phyloP scores from a whole-genome alignment of 2,888 invertebrate genomes.

The Cephonodes hylas region DNA sequence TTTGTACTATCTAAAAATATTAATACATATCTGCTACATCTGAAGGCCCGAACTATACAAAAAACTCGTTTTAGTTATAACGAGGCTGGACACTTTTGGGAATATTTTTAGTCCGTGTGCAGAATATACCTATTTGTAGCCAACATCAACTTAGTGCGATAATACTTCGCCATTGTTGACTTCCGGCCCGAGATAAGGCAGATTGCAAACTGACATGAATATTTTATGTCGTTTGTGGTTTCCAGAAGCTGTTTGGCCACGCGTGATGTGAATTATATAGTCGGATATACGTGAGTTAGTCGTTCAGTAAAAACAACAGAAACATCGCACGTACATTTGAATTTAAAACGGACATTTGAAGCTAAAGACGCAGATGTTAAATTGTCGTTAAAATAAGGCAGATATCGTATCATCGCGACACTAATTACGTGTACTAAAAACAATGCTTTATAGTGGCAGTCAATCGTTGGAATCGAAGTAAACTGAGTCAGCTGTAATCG shows the following conservation, averaged over 20 bases:
- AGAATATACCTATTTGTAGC: conserved; percentile 24
- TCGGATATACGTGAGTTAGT: conserved; percentile 44
- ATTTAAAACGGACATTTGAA: conserved; percentile 25
- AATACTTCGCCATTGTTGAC: conserved; percentile 34
- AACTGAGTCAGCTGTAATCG: conserved; percentile 74
- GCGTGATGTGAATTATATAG: conserved; percentile 58
- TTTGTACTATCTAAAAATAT: too few relatives aligned
- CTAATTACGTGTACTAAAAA: conserved; percentile 71
- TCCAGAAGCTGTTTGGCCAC: conserved; percentile 61
- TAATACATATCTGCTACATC: too few relatives aligned
- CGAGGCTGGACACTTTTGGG: background rate
- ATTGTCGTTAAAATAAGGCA: conserved; percentile 43
- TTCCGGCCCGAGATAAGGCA: conserved; percentile 57
- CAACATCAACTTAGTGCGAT: conserved; percentile 24
- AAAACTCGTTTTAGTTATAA: too few relatives aligned
- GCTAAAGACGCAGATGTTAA: conserved; percentile 42
- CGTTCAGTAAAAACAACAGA: conserved; percentile 36
- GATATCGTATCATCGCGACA: conserved; percentile 54
- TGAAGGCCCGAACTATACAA: background rate
- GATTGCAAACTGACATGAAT: conserved; percentile 55
- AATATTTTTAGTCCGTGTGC: background rate
- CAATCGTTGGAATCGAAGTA: conserved; percentile 63
- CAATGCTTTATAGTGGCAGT: conserved; percentile 69
- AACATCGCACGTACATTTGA: conserved; percentile 37
- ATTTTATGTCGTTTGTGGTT: conserved; percentile 56